A percentile compares a stretch with the other conserved stretches of the same genome.
phyloP scores from a whole-genome alignment of 2,113 vertebrate genomes.

The Speoplatyrhinus poulsoni region DNA sequence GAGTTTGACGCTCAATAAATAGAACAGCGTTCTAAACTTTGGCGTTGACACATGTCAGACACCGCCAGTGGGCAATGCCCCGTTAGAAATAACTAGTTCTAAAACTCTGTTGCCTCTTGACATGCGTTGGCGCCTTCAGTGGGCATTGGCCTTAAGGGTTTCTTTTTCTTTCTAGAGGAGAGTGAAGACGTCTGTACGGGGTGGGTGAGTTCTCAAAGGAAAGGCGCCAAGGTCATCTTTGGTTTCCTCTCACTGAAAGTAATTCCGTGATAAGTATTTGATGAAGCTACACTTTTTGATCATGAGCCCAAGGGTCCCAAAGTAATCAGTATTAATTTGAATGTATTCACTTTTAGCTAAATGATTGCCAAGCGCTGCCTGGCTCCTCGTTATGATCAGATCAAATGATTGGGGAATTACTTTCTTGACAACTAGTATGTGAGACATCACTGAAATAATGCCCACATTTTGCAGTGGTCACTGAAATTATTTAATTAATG shows the following conservation, averaged over 20 bases:
- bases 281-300: conserved; percentile 43
- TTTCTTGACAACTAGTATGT: conserved; percentile 8
- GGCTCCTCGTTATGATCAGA: conserved; percentile 4
- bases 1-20: too few relatives aligned
- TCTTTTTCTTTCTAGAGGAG: conserved; percentile 11
- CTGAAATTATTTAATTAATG: too few relatives aligned
- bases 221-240: conserved; percentile 37
- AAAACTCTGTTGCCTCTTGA: too few relatives aligned
- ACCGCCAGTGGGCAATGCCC: too few relatives aligned
- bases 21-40: too few relatives aligned
- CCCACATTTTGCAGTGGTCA: neutral
- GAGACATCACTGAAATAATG: neutral
- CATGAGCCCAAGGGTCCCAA: conserved; percentile 20
- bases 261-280: conserved; percentile 53
- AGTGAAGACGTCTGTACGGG: conserved; percentile 3
- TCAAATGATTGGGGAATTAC: conserved; percentile 10
- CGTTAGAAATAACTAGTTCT: too few relatives aligned
- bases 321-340: conserved; percentile 51
- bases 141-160: conserved; percentile 12
- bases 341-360: conserved; percentile 9
- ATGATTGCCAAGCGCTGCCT: conserved; percentile 6
- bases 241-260: conserved; percentile 41
- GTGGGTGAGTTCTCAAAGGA: conserved; percentile 18
- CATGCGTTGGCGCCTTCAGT: too few relatives aligned
- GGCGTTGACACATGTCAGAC: too few relatives aligned